These are phyloP conservation scores for Agriopis marginaria DNA, from an alignment of 2,888 invertebrate genomes.

Conservation along the genomic window DNA sequence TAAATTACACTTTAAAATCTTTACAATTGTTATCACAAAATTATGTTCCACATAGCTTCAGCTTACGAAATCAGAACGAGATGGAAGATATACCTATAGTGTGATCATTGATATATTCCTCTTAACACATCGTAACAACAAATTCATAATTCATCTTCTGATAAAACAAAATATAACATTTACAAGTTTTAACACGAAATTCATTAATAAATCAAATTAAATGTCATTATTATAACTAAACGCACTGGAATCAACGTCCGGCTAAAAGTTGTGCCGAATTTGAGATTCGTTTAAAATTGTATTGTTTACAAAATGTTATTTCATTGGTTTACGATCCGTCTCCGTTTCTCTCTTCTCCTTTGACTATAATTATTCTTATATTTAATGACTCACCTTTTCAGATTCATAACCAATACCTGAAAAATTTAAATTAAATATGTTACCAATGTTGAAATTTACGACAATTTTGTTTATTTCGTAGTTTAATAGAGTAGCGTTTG, in stretches of 20 bases:
- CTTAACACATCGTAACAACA: conserved; percentile 10
- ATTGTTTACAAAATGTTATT: conserved; percentile 63
- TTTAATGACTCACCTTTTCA: conserved; percentile 63
- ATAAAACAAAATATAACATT: conserved; percentile 16
- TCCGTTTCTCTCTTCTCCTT: not conserved
- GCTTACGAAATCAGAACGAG: not conserved
- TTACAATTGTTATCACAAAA: not conserved
- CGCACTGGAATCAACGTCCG: conserved; percentile 49
- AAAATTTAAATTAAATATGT: conserved; percentile 32
- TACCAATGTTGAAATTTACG: too few relatives aligned
- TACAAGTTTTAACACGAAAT: conserved; percentile 34
- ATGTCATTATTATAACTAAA: conserved; percentile 47
- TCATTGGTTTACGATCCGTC: conserved; percentile 41
- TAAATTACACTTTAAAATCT: not conserved
- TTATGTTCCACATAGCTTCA: not conserved
- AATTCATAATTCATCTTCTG: conserved; percentile 3
- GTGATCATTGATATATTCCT: too few relatives aligned
- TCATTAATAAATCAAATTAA: conserved; percentile 20
- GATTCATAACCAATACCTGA: conserved; percentile 63
- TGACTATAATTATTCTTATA: conserved; percentile 33
- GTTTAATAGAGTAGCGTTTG: too few relatives aligned
- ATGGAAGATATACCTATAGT: not conserved
- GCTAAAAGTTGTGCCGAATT: conserved; percentile 26
- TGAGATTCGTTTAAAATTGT: conserved; percentile 63
- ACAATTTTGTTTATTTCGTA: too few relatives aligned